Evolutionary conservation across 2,797 vertebrate genomes (phyloP), one percentile per base, ranked within the genome.

Genomic region (Podarcis siculus): DNA sequence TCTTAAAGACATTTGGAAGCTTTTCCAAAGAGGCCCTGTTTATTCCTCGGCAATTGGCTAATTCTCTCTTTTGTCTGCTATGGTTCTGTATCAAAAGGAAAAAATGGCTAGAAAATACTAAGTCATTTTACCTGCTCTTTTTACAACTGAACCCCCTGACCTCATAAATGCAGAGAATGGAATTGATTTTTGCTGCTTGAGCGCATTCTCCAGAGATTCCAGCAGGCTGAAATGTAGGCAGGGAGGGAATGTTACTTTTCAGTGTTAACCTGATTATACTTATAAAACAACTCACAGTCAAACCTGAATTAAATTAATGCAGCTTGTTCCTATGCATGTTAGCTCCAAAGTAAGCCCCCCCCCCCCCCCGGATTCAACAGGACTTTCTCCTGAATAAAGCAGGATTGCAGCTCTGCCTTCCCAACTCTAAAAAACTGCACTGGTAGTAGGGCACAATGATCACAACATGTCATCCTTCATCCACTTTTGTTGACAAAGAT

Each of bases 161-260:
- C 86, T 92, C 89, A 93, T 93, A 95, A 95, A 96, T 92, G 96
- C 86, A 95, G 90, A 87, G 89, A 89, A 94, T 83, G 90, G 17
- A 81, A 77, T 94, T 94, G 94, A 94, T 64, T 96, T 94, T 94
- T 92, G 91, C 90, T 91, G 86, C 93, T 91, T 72, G 17, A 93
- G 82, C 86, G 75, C 23, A 3, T 21, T 64, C 90, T 95, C 89
- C 92, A 71, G 92, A 85, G 86, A 84, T 89, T 21, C 89, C 87
- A 89, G 92, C 91, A 92, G 82, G 89, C 90, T 88, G 91, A 86
- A 89, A 93, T 91, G 49, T 55, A 64, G 69, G n/a, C 27, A 13
- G 89, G 93, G 61, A 96, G 92, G 90, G 95, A 94, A 94, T 93
- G 89, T 92, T 93, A 93, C 89, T 90, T 84, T 95, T 91, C 91